Evolutionary conservation across 2,888 invertebrate genomes (phyloP).

Genomic region (Lymantria dispar): DNA sequence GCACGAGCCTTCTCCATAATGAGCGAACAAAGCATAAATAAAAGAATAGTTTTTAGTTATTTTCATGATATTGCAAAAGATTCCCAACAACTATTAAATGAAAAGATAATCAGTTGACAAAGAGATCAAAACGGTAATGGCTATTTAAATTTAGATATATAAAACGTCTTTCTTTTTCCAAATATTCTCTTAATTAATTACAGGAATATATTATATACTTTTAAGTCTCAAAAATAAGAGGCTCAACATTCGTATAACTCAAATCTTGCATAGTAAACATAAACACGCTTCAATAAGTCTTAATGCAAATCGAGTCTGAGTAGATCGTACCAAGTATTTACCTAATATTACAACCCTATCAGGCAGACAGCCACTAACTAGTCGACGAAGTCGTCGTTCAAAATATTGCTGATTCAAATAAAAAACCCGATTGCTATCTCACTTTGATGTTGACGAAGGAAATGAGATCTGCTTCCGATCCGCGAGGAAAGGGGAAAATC

Average conservation of each 20-base stretch:
- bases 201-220: too few relatives aligned
- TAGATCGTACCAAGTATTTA: conserved; percentile 36
- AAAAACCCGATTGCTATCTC: conserved; percentile 79
- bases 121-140: too few relatives aligned
- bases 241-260: conserved; percentile 16
- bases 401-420: conserved; percentile 79
- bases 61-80: too few relatives aligned
- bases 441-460: conserved; percentile 81
- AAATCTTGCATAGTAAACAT: conserved; percentile 33
- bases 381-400: conserved; percentile 58
- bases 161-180: too few relatives aligned
- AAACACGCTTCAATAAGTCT: conserved; percentile 33
- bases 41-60: too few relatives aligned
- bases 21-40: too few relatives aligned
- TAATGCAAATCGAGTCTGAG: conserved; percentile 35
- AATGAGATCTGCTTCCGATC: conserved; percentile 81
- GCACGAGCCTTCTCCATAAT: too few relatives aligned
- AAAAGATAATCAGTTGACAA: too few relatives aligned
- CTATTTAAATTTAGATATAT: too few relatives aligned
- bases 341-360: conserved; percentile 43
- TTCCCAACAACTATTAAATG: too few relatives aligned
- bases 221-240: too few relatives aligned
- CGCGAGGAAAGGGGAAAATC: conserved; percentile 77
- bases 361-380: conserved; percentile 52
- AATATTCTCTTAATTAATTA: too few relatives aligned